phyloP scores from a whole-genome alignment of 2,888 invertebrate genomes.

The Nymphalis c-album region DNA sequence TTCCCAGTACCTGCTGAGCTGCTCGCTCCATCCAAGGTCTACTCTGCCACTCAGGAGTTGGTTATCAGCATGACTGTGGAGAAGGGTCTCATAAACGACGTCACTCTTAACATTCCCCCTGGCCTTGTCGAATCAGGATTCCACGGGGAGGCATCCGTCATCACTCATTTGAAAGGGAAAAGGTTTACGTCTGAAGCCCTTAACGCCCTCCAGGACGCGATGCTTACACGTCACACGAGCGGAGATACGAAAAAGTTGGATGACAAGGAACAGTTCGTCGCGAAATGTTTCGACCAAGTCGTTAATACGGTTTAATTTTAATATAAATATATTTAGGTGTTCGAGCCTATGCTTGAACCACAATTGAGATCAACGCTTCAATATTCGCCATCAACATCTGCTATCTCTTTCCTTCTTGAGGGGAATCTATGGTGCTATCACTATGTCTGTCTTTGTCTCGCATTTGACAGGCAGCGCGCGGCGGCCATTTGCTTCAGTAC shows the following conservation, averaged over 20 bases:
- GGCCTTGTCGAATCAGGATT: constrained; percentile 82
- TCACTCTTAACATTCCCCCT: constrained; percentile 83
- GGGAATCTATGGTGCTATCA: too few relatives aligned
- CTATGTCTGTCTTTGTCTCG: too few relatives aligned
- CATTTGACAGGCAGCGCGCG: too few relatives aligned
- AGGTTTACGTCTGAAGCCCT: constrained; percentile 84
- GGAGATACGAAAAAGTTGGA: constrained; percentile 66
- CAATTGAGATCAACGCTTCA: too few relatives aligned
- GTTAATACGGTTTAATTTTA: constrained; percentile 75
- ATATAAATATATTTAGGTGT: neutral
- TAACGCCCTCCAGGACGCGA: constrained; percentile 80
- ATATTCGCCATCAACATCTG: too few relatives aligned
- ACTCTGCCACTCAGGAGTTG: constrained; percentile 75
- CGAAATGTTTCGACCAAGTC: constrained; percentile 83
- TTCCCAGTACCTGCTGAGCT: constrained; percentile 82
- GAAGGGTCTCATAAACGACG: constrained; percentile 84
- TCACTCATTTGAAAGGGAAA: constrained; percentile 84
- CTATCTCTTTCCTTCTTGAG: too few relatives aligned
- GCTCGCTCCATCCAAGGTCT: constrained; percentile 66
- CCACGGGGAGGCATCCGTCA: constrained; percentile 83
- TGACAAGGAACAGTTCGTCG: constrained; percentile 83
- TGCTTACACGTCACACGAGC: constrained; percentile 64
- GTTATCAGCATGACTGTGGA: constrained; percentile 84
- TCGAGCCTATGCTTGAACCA: too few relatives aligned
- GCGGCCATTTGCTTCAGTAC: too few relatives aligned